These are phyloP conservation scores for Benthosema pterotum DNA, from an alignment of 2,797 vertebrate species.

Conservation along the genomic window DNA sequence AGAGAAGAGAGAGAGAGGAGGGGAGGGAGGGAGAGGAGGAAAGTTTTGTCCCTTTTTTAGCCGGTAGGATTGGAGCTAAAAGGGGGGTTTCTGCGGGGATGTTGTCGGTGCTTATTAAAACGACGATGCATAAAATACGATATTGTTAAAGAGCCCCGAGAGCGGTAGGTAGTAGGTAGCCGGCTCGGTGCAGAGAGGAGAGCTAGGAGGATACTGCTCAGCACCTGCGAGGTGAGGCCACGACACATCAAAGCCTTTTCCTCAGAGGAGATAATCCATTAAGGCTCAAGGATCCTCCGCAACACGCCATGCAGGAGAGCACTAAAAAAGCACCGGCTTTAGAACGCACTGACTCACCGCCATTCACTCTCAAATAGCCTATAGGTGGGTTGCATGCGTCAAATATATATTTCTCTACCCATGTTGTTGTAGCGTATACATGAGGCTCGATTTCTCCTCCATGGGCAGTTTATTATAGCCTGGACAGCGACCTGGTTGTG, in stretches of 20 bases:
- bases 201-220: conserved; percentile 45
- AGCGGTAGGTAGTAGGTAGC: conserved; percentile 23
- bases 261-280: conserved; percentile 66
- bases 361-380: conserved; percentile 28
- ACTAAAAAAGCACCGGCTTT: conserved; percentile 36
- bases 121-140: conserved; percentile 76
- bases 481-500: neutral
- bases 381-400: neutral
- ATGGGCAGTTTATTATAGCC: too few relatives aligned
- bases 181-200: conserved; percentile 37
- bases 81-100: conserved; percentile 74
- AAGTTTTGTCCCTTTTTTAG: conserved; percentile 80
- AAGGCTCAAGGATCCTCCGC: conserved; percentile 55
- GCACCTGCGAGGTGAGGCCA: conserved; percentile 78
- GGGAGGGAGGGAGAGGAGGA: conserved; percentile 51
- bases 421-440: conserved; percentile 13
- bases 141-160: conserved; percentile 49
- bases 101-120: conserved; percentile 83
- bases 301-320: conserved; percentile 41
- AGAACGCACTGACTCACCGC: conserved; percentile 35
- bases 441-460: neutral
- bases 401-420: neutral
- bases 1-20: conserved; percentile 76
- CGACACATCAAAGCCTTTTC: conserved; percentile 65
- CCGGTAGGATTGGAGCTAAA: conserved; percentile 79